Conservation (phyloP, 2,888 invertebrate species). For the Bruchidius siliquastri region DNA sequence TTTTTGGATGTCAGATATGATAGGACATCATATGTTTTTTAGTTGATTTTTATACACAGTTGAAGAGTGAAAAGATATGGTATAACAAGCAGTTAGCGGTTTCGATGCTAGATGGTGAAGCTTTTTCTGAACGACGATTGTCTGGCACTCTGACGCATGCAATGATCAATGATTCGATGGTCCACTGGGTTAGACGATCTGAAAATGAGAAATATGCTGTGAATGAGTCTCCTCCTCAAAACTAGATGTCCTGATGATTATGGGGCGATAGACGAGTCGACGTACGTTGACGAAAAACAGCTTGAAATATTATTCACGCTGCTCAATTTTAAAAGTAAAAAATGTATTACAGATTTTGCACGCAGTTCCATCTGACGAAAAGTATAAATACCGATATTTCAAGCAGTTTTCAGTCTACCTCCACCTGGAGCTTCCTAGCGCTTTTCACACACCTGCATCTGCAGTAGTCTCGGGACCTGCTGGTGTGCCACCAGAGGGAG, state of each 20-base stretch:
- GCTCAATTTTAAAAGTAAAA: too few species aligned
- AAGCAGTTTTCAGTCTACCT: not conserved
- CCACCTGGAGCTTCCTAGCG: constrained; percentile 1
- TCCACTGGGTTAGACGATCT: constrained; percentile 5
- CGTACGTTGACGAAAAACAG: not conserved
- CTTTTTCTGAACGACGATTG: not conserved
- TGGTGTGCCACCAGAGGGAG: too few species aligned
- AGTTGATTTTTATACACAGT: too few species aligned
- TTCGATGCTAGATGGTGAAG: not conserved
- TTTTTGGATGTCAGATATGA: too few species aligned
- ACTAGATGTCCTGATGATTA: not conserved
- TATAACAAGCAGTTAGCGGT: not conserved
- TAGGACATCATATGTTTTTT: too few species aligned
- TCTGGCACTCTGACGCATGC: not conserved
- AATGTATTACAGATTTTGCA: not conserved
- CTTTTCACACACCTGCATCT: not conserved
- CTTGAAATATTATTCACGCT: not conserved
- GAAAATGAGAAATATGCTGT: not conserved
- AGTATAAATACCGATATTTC: not conserved
- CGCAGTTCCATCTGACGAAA: not conserved
- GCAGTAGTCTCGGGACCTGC: not conserved
- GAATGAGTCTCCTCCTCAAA: not conserved
- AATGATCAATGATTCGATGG: not conserved
- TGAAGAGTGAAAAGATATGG: not conserved
- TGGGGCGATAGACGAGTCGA: not conserved